phyloP scores from a whole-genome alignment of 2,888 invertebrate species.

The Zaprionus lineosus region DNA sequence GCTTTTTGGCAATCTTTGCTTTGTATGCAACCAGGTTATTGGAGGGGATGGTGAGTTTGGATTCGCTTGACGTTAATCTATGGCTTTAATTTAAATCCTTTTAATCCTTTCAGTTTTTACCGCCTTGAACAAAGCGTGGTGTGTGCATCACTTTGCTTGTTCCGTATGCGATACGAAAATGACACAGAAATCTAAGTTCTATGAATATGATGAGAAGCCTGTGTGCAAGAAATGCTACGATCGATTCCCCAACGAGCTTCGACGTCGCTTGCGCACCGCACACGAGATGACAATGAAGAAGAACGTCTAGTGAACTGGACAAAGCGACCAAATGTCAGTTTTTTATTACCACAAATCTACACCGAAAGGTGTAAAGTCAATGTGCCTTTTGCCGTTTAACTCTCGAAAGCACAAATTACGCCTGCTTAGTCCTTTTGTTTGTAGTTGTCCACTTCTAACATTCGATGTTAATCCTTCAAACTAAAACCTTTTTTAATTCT shows the following conservation, averaged over 20 bases:
- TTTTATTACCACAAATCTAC: constrained; percentile 22
- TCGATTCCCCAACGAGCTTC: constrained; percentile 95
- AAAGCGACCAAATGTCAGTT: neutral
- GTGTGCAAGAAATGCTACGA: constrained; percentile 99
- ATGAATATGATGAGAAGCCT: constrained; percentile 98
- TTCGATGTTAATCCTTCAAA: constrained; percentile 55
- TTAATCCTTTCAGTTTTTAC: constrained; percentile 90
- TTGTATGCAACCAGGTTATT: constrained; percentile 99
- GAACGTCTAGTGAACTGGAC: constrained; percentile 61
- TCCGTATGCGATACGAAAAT: constrained; percentile 97
- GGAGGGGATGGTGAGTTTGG: constrained; percentile 93
- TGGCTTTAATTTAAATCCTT: neutral
- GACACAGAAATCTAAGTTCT: constrained; percentile 98
- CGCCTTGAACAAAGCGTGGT: constrained; percentile 99
- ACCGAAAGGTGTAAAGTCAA: constrained; percentile 50
- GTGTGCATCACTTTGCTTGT: constrained; percentile 99
- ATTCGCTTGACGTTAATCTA: neutral
- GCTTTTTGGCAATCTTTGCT: constrained; percentile 99
- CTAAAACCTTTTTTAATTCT: constrained; percentile 33
- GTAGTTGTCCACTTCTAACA: constrained; percentile 60
- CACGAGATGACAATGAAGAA: constrained; percentile 90
- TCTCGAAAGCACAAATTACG: constrained; percentile 10
- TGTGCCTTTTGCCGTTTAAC: constrained; percentile 56
- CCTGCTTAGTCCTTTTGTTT: constrained; percentile 51
- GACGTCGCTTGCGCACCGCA: constrained; percentile 94